Evolutionary conservation across 2,797 vertebrate species (phyloP), one percentile per base, ranked within the genome.

Genomic region (Eulemur mongoz): DNA sequence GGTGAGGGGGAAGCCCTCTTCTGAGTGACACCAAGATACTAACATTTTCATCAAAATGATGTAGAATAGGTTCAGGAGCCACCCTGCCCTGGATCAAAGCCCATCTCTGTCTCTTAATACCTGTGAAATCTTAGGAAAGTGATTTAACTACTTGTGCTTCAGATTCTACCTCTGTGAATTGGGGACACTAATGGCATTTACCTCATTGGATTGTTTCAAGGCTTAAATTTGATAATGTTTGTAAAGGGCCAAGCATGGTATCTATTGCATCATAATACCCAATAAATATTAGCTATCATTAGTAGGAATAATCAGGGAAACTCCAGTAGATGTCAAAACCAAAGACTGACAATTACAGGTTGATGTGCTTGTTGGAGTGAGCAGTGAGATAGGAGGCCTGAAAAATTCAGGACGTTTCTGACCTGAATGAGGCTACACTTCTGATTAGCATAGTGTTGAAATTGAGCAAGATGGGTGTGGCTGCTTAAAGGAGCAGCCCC

Each of bases 31-130:
- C 43, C 23, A 76, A 52, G n/a, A 3, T 91, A 52, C 30, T 45
- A 80, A 90, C 27, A 50, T 93, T 87, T 94, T 78, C 54, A 70
- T 75, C 50, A 88, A 75, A 81, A 57, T 89, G 61, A 82, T 52
- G 11, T 52, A 63, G 22, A 25, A 43, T 72, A 92, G 76, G 45
- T 17, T 94, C 35, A 61, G 59, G 76, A 92, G 54, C 17, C 22
- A 8, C 4, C 7, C 40, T 79, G 22, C 17, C 69, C 9, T 52
- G 50, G 35, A 90, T n/a, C 8, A 67, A 89, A 90, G 32, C n/a
- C 48, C 23, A 81, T 43, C 14, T 84, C n/a, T 93, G 45, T 81
- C 65, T 70, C 50, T 84, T 50, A 50, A 65, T 84, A 83, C 18
- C 65, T 76, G 32, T n/a, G 57, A 83, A 84, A 59, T 18, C 57